Evolutionary conservation across 2,888 invertebrate species (phyloP), one percentile per base, ranked within the genome.

Genomic region (Eristalis tenax): DNA sequence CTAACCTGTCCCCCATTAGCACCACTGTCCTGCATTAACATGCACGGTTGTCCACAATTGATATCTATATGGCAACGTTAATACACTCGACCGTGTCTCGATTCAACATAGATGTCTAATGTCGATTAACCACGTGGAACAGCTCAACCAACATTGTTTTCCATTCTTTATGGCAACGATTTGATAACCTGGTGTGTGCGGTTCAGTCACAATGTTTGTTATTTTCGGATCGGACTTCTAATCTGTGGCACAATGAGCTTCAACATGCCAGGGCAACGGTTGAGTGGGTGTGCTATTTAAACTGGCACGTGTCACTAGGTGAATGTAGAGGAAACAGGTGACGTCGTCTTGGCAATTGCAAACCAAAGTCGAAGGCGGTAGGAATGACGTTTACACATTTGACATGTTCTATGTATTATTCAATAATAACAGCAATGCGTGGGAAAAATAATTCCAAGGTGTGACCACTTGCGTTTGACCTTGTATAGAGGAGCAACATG

Each of bases 201-300:
- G 32, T 28, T 43, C n/a, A 61, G 28, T 40, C 40, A 43, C 73
- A 43, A 22, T 18, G n/a, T 43, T 61, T 64, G 26, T 23, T 75
- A 28, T 66, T 59, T 66, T 10, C 26, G 59, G 68, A 68, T 59
- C 59, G 43, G 40, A 66, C 35, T 28, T 76, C 76, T 59, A 43
- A 76, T 76, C 76, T 32, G 43, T 28, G 59, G 15, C 59, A 61
- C 18, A 61, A 43, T 23, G 32, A 22, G 32, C 68, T 59, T 32
- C 5, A 40, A 22, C 43, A 32, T n/a, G 22, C 2, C 22, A 32
- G 26, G 38, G 15, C 13, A 18, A 59, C 28, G 26, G 15, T 22
- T 38, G 23, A 22, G 35, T 38, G 40, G n/a, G 23, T n/a, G 61
- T n/a, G 18, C 5, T 18, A 18, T 50, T 50, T 8, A 50, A 18